These are phyloP conservation scores for Propithecus deckenii DNA, from an alignment of 2,797 vertebrate genomes.

Conservation along the genomic window DNA sequence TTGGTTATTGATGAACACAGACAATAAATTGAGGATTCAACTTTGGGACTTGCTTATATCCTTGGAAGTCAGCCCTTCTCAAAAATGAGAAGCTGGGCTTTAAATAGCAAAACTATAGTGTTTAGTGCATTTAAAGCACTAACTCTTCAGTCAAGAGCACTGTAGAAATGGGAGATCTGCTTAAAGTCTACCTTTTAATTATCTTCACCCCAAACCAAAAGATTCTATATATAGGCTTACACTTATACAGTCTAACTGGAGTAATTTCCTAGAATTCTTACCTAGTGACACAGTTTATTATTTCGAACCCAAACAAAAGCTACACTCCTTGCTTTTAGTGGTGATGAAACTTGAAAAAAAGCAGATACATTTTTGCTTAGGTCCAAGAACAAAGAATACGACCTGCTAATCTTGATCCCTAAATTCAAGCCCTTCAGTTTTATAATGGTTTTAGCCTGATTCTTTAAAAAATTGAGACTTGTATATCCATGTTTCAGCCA, in stretches of 20 bases:
- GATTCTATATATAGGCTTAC: background rate
- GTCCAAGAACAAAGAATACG: background rate
- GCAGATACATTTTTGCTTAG: background rate
- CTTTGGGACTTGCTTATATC: background rate
- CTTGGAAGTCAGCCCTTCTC: background rate
- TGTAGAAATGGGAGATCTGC: background rate
- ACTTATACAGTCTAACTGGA: background rate
- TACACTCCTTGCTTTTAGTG: background rate
- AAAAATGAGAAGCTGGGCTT: background rate
- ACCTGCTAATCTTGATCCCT: background rate
- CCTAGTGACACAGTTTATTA: background rate
- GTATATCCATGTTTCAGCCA: background rate
- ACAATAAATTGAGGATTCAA: background rate
- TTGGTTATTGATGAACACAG: constrained; percentile 23
- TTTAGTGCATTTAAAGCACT: background rate
- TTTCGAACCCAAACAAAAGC: background rate
- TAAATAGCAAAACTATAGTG: background rate
- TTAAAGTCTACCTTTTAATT: background rate
- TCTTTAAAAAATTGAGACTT: background rate
- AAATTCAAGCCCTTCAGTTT: background rate
- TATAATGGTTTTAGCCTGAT: background rate
- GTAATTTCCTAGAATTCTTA: background rate
- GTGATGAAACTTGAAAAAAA: background rate
- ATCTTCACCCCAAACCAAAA: background rate
- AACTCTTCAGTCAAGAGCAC: background rate